A percentile compares a stretch with the other conserved stretches of the same genome.
Evolutionary conservation across 2,113 vertebrate genomes (phyloP).

Genomic region (Salvelinus fontinalis): DNA sequence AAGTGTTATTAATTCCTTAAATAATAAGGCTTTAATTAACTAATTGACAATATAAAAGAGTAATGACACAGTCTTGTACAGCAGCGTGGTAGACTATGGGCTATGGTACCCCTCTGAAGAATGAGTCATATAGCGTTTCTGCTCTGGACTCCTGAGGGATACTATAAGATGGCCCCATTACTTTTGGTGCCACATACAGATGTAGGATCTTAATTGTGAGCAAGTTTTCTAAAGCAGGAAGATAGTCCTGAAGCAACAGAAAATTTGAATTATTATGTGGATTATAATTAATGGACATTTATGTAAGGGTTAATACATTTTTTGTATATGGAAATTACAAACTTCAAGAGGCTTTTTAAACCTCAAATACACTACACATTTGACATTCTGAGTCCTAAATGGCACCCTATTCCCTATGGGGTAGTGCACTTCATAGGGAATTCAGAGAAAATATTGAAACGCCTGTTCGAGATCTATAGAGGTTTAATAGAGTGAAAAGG

Average conservation of each 20-base stretch:
- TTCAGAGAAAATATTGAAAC: conserved; percentile 48
- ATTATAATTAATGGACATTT: too few species aligned
- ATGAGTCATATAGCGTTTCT: conserved; percentile 57
- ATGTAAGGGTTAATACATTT: too few species aligned
- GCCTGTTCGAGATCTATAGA: conserved; percentile 51
- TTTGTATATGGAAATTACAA: too few species aligned
- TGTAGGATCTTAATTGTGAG: not conserved
- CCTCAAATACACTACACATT: too few species aligned
- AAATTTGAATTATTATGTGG: too few species aligned
- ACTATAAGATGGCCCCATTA: conserved; percentile 55
- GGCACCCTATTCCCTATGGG: too few species aligned
- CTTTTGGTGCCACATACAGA: conserved; percentile 46
- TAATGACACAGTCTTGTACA: conserved; percentile 57
- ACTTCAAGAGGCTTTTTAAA: too few species aligned
- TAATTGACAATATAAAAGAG: conserved; percentile 50
- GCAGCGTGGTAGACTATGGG: not conserved
- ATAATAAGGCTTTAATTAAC: conserved; percentile 56
- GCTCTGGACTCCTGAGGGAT: conserved; percentile 36
- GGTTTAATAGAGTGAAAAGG: conserved; percentile 39
- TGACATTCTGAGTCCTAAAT: too few species aligned
- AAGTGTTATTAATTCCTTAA: conserved; percentile 46
- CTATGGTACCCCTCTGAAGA: not conserved
- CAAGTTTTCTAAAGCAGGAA: conserved; percentile 31
- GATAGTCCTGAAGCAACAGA: too few species aligned
- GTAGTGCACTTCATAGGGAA: too few species aligned